Base-by-base conservation (phyloP, 2,888 invertebrate species). In the Rhingia rostrata region DNA sequence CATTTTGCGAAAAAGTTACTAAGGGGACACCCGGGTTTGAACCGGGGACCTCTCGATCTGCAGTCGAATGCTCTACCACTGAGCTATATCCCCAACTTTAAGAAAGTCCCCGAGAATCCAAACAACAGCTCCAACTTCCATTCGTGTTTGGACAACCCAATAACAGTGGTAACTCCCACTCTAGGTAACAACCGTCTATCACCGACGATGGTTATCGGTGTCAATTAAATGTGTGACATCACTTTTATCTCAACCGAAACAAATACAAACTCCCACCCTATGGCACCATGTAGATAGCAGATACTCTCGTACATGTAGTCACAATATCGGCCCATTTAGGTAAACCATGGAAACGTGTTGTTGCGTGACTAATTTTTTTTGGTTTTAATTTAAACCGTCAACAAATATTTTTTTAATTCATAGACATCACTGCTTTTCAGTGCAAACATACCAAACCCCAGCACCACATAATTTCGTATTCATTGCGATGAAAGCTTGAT, bases 31-130 rank as follows among this genome's bases (percentile, higher is more conserved):
- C 87, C 87, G 87, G 87, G 87, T 87, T 87, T 88, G 87, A 88
- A 87, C 87, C 87, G 87, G 88, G 88, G 88, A 88, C 88, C 88
- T 87, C 87, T 88, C 87, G 88, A 88, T 88, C 88, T 88, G 88
- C 87, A 88, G 88, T 88, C 88, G 88, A 88, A 88, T 88, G 88
- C 88, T 88, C 88, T 88, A 88, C 88, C 88, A 87, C 87, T 87
- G 87, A 87, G 87, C 87, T 87, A 88, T 87, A 88, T 86, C 86
- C 87, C 86, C 88, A 66, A 49, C 6, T 10, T 49, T 7, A 49
- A 49, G 9, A 4, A 2, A 6, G 0, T 0, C 0, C 22, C 2
- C 4, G 4, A 30, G 9, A 30, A 49, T 22, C 30, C 10, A 30
- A 5, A 30, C 14, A 0, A 49, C 9, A 30, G 10, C 22, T 30